Base-by-base conservation (phyloP, 92 coral and sea anemone genomes). In the Zoanthus sociatus region DNA sequence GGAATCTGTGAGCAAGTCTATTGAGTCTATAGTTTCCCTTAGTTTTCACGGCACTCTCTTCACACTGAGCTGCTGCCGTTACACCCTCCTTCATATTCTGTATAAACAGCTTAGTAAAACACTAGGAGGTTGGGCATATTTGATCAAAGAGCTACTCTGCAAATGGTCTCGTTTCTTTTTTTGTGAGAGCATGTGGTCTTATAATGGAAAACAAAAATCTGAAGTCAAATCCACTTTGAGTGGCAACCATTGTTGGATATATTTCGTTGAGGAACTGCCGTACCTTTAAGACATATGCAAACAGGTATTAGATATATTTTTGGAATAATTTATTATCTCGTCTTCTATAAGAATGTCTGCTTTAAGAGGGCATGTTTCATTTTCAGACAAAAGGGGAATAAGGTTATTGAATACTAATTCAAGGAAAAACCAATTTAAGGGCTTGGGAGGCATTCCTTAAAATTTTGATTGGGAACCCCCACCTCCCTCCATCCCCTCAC, bases 161-260 rank as follows among this genome's bases (percentile, higher is more conserved):
- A 63, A 71, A 87, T 5, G 76, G 77, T 47, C 86, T 66, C 30
- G 91, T 91, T 61, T 91, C 82, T 60, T 77, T 91, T 33, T 91
- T 73, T 11, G 89, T 87, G 33, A 72, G 20, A 47, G 91, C 87
- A 54, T 45, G 37, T 51, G 92, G 92, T 20, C 82, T 48, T 32
- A 90, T 76, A 9, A 90, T 44, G 15, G 90, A 78, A 51, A 87
- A 70, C 56, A 87, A 69, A 63, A 90, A 90, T 66, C 92, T 33
- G 69, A 87, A 82, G 51, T 90, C 90, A 51, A 90, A 90, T 33
- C 90, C 90, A 46, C 84, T 84, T 69, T 83, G 91, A 33, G 79
- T 86, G 30, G 86, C 78, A 64, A 89, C 90, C 93, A 87, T 87
- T 61, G 66, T 64, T 44, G 89, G 93, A 32, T 91, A 91, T 5